phyloP scores from a whole-genome alignment of 2,888 invertebrate species.

The Andrena fulva region DNA sequence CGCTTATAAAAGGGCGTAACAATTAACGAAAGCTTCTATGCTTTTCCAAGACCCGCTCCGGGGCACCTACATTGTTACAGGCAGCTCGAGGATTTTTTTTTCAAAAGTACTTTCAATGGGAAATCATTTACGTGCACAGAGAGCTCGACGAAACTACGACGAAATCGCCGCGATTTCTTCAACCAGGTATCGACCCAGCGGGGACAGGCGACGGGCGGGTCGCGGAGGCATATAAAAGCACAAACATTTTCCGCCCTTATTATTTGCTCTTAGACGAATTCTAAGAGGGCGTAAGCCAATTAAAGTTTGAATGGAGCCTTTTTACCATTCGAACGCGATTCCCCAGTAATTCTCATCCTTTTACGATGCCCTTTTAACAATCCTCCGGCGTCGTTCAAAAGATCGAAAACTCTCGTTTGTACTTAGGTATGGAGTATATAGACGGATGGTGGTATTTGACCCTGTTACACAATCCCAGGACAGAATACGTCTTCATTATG shows the following conservation, averaged over 20 bases:
- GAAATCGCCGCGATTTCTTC: conserved; percentile 13
- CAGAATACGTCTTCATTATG: no score
- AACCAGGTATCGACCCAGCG: conserved; percentile 34
- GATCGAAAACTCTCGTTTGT: background rate
- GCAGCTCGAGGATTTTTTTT: background rate
- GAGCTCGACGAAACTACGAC: background rate
- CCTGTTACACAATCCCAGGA: no score
- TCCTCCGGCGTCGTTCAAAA: background rate
- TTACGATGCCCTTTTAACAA: conserved; percentile 10
- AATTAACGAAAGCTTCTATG: background rate
- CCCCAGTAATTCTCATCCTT: conserved; percentile 29
- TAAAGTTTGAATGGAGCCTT: conserved; percentile 43
- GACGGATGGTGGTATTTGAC: no score
- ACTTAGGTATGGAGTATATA: no score
- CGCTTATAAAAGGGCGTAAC: background rate
- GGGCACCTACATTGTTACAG: background rate
- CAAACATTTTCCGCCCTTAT: conserved; percentile 10
- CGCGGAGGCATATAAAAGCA: conserved; percentile 27
- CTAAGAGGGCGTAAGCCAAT: conserved; percentile 44
- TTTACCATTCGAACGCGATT: conserved; percentile 41
- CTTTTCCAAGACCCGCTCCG: background rate
- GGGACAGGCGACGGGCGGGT: background rate
- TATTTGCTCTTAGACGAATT: conserved; percentile 30
- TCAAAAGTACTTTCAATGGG: conserved; percentile 3
- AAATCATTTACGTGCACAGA: conserved; percentile 20